Base-by-base conservation (phyloP, 1,140 invertebrate species). In the Sminthurides bifidus region DNA sequence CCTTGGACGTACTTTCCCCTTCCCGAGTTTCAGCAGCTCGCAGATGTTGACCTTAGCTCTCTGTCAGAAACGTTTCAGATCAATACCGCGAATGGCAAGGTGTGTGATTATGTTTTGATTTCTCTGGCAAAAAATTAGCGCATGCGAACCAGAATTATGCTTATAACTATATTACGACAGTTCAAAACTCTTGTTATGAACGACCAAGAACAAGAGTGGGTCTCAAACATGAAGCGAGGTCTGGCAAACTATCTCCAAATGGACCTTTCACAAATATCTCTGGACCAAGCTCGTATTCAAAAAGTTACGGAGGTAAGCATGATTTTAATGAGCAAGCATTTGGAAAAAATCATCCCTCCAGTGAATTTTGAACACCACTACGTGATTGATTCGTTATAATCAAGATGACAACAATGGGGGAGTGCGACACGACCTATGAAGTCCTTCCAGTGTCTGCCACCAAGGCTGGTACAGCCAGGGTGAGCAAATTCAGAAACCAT, bases 201-300 rank as follows among this genome's bases (percentile, higher is more conserved):
- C 24, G 60, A 65, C 44, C 57, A 57, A 61, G 63, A 65, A 43
- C 59, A 56, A 12, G 63, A 65, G 50, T 65, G 54, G 54, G 59
- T 60, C 0, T 61, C 59, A 0, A 65, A 65, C 44, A 55, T 65
- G 37, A 65, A 65, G 43, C 24, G 63, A 30, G 63, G 63, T 17
- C 21, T 65, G 24, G 59, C 63, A 3, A 61, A 57, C 1, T 61
- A 58, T 33, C 29, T 65, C 1, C 63, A 65, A 59, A 49, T 61
- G 53, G 56, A 64, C 27, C 23, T 64, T 17, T 15, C 35, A 2
- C 3, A 15, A 15, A 33, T 58, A 5, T 35, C 21, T 19, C 24
- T 58, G 10, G 31, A 40, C 14, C 21, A 53, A 50, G 14, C 57
- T 2, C 27, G 40, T n/a, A 44, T 60, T 43, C 52, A 53, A 38